Evolutionary conservation across 2,113 vertebrate species (phyloP), one percentile per base, ranked within the genome.

Genomic region (Plecotus auritus): DNA sequence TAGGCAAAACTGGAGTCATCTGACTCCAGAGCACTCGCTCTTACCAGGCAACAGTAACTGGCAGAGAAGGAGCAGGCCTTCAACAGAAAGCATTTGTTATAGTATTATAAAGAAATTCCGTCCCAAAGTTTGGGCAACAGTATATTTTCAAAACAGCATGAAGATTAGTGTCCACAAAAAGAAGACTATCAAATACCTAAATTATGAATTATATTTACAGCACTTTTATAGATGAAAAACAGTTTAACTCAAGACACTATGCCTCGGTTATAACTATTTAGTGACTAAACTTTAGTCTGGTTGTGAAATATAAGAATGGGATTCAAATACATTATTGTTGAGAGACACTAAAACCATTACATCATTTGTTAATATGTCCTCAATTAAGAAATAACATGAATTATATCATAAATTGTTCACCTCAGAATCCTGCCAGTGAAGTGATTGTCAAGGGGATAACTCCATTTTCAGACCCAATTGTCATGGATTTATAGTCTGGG

Each of bases 251-350:
- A 49, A 82, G 47, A 69, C 4, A 45, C 26, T 80, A 18, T 47
- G 4, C 37, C 35, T 95, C 70, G 23, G 64, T 73, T 85, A 59
- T 32, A 73, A 61, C 8, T 72, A 32, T 84, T 86, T 42, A n/a
- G 81, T 83, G 85, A 86, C 61, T 67, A 51, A 84, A 84, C 51
- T 72, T 59, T 51, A 64, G 49, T 76, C 37, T 47, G 7, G 7
- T 49, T 74, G 32, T 93, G 22, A 89, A 83, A 56, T 49, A 0
- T 30, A 81, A 70, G 59, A 54, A 77, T 23, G 4, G 32, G 51
- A 93, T 84, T 95, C 69, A 93, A 85, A 69, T 66, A 72, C 5
- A 49, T 90, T 54, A 37, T 32, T 84, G 61, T 64, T 92, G 30
- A 90, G 54, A 67, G 26, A 87, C 20, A 35, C 13, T 35, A 87